Evolutionary conservation across 2,113 vertebrate species (phyloP), one percentile per base, ranked within the genome.

Genomic region (Charadrius vociferus): DNA sequence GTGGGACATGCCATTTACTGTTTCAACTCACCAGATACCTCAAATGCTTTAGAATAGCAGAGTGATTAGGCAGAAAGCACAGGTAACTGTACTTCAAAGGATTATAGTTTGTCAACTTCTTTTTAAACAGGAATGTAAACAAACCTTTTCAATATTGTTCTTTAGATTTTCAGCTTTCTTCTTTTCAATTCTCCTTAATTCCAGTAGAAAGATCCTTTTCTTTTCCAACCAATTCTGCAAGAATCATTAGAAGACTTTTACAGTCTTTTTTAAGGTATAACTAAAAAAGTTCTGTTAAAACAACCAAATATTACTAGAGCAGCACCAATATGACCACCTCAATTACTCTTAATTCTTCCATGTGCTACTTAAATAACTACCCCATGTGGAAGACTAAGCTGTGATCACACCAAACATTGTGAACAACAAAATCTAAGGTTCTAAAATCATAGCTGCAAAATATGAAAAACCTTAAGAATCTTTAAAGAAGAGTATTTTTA

Each of bases 141-240:
- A 96, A 97, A 99, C 99, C 98, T 97, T 97, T 96, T 98, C 98
- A 94, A 86, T 91, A 95, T 98, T 97, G 22, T 98, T 98, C 75
- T 97, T 98, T 88, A 99, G 97, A 12, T 98, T 88, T 86, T 98
- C 97, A 81, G 98, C 98, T 95, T 99, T 99, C 78, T 98, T 97
- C 92, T 98, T 99, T 97, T 99, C 99, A 59, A 75, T 88, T 90
- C 96, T 98, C 81, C 98, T 96, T 32, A 95, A 97, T 93, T 98
- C 98, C 93, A 97, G 96, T 41, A 98, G 95, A 93, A 97, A 97
- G n/a, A 96, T 90, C 77, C 97, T 99, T 98, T 99, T 99, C 98
- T 98, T 99, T 98, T 98, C 98, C 65, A 99, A 96, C 99, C 99
- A 99, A 70, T 99, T 98, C 99, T 99, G 92, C 81, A 80, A 98